Evolutionary conservation across 2,888 invertebrate species (phyloP), one percentile per base, ranked within the genome.

Genomic region (Stenoptilia bipunctidactyla): DNA sequence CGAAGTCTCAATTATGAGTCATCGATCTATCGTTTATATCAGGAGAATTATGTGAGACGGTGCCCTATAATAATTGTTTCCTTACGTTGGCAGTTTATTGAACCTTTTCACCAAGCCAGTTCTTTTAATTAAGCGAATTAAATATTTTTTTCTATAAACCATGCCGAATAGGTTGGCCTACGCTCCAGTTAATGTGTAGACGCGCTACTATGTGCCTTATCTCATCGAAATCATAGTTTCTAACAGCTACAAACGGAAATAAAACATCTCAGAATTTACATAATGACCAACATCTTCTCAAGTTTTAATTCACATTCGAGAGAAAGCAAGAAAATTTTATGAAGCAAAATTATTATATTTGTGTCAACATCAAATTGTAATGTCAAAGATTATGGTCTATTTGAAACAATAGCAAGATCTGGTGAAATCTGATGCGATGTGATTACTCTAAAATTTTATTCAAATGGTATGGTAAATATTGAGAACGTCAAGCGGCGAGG

Each of bases 1-100:
- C 66, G 56, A 73, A 70, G 69, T 70, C 71, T 76, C 69, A 72
- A 74, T 75, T 77, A 72, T 69, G 70, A 74, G 63, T 73, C 71
- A 72, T 66, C 61, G 67, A 73, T 75, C 20, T 71, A 72, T 71
- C 61, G 64, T 61, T 56, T 52, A 55, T 53, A 58, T 55, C 57
- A 61, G 55, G 61, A 56, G 60, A 69, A 66, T 71, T 71, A 70
- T 70, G 66, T 63, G 66, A 58, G 65, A 66, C 53, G 58, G 56
- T 62, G 52, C 66, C 63, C 66, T 68, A 69, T 56, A 62, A 68
- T 67, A 63, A 66, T 52, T 50, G 60, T 56, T 62, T 66, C 30
- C 30, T 30, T 30, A 42, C 41, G 20, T 20, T 43, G 48, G 39
- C 48, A 60, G 71, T 66, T 70, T 65, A 47, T 67, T 70, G 55